phyloP scores from a whole-genome alignment of 2,797 vertebrate genomes.

The Leptatherina wallacei region DNA sequence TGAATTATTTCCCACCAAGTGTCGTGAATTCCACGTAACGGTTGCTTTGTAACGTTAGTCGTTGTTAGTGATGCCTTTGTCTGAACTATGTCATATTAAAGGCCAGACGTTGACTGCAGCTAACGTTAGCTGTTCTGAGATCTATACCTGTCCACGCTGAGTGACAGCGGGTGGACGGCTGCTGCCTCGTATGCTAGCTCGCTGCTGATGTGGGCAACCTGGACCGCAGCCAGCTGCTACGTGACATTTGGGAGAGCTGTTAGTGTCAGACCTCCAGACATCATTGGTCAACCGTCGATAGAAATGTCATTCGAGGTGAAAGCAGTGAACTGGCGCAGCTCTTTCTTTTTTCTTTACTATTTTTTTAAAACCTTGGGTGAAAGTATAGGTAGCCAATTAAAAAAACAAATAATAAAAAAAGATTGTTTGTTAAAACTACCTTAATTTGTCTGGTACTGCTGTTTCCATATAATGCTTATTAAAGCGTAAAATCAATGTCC shows the following conservation, averaged over 20 bases:
- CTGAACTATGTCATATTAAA: slow-evolving; percentile 45
- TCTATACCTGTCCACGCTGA: slow-evolving; percentile 22
- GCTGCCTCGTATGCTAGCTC: slow-evolving; percentile 37
- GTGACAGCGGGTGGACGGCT: slow-evolving; percentile 42
- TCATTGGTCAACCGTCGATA: slow-evolving; percentile 10
- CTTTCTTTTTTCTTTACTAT: background rate
- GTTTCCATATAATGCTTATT: background rate
- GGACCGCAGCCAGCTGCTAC: slow-evolving; percentile 41
- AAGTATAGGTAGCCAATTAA: background rate
- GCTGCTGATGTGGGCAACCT: slow-evolving; percentile 26
- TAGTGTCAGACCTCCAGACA: slow-evolving; percentile 30
- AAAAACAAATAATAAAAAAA: background rate
- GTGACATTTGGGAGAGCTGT: slow-evolving; percentile 29
- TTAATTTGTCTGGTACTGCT: background rate
- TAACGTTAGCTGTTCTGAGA: slow-evolving; percentile 43
- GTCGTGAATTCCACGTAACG: slow-evolving; percentile 21
- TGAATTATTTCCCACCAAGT: background rate
- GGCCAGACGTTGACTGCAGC: slow-evolving; percentile 56
- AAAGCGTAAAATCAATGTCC: background rate
- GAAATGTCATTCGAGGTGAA: slow-evolving; percentile 31
- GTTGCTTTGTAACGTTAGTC: slow-evolving; percentile 34
- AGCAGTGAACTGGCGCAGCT: background rate
- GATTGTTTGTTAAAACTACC: background rate
- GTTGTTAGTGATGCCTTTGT: slow-evolving; percentile 71
- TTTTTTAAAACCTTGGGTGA: background rate